Conservation (phyloP, 2,113 vertebrate genomes). For the Copsychus sechellarum region DNA sequence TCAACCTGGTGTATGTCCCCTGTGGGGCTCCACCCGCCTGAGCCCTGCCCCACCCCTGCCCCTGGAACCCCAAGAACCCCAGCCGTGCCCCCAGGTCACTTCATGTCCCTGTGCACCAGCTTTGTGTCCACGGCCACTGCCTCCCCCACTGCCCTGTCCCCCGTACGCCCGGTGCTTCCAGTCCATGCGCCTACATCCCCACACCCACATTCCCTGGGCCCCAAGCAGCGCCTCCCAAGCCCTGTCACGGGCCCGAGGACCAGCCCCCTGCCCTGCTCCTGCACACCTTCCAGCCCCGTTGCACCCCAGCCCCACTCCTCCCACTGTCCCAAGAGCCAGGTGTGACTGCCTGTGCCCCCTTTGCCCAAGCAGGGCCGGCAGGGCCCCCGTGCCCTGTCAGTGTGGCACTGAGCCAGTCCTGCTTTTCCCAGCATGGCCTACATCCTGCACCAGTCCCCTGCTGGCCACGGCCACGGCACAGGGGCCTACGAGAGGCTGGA, state of each 20-base stretch:
- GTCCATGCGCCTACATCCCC: accelerated
- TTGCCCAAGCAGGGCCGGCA: not conserved
- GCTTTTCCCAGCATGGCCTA: conserved; percentile 88
- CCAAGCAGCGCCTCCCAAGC: not conserved
- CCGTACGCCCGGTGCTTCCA: not conserved
- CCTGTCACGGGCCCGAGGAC: not conserved
- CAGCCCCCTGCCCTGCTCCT: not conserved
- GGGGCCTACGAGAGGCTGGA: conserved; percentile 85
- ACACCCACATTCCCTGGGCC: no score
- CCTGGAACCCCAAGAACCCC: not conserved
- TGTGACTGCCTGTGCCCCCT: not conserved
- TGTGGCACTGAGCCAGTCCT: not conserved
- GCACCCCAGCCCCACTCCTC: not conserved
- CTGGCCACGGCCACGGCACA: conserved; percentile 75
- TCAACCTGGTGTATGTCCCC: conserved; percentile 89
- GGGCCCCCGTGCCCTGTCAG: accelerated
- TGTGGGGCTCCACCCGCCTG: accelerated
- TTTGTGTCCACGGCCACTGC: accelerated
- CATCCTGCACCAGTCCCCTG: conserved; percentile 90
- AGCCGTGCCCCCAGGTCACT: not conserved
- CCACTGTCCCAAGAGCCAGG: not conserved
- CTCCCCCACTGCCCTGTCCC: not conserved
- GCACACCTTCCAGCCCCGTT: not conserved
- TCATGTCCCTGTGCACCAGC: not conserved
- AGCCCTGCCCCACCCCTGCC: not conserved